phyloP scores from a whole-genome alignment of 2,888 invertebrate genomes.

The Yponomeuta malinellus region DNA sequence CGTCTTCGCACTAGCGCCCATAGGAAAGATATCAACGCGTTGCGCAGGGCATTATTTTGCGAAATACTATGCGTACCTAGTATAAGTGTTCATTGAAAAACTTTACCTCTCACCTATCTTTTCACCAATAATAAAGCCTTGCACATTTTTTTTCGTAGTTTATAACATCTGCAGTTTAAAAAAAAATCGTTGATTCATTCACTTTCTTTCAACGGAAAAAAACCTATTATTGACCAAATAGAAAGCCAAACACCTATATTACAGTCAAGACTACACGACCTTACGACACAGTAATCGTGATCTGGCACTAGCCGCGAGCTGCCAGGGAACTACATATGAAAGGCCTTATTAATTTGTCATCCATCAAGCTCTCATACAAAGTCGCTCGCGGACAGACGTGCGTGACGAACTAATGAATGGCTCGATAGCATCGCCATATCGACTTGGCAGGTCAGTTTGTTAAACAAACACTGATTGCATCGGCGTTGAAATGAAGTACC shows the following conservation, averaged over 20 bases:
- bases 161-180: no score
- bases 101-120: no score
- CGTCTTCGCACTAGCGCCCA: no score
- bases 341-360: constrained; percentile 34
- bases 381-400: not conserved
- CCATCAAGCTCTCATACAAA: constrained; percentile 16
- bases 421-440: not conserved
- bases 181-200: no score
- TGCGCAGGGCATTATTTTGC: not conserved
- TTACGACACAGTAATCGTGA: constrained; percentile 30
- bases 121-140: no score
- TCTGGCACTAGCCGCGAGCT: not conserved
- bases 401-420: constrained; percentile 5
- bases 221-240: not conserved
- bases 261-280: not conserved
- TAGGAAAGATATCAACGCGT: constrained; percentile 22
- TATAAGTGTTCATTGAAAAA: no score
- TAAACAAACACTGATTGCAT: constrained; percentile 1
- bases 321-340: constrained; percentile 17
- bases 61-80: no score
- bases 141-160: no score
- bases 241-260: not conserved
- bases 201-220: no score
- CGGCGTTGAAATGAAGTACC: not conserved
- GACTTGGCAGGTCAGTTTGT: constrained; percentile 4